Evolutionary conservation across 2,797 vertebrate species (phyloP), one percentile per base, ranked within the genome.

Genomic region (Naso thynnoides): DNA sequence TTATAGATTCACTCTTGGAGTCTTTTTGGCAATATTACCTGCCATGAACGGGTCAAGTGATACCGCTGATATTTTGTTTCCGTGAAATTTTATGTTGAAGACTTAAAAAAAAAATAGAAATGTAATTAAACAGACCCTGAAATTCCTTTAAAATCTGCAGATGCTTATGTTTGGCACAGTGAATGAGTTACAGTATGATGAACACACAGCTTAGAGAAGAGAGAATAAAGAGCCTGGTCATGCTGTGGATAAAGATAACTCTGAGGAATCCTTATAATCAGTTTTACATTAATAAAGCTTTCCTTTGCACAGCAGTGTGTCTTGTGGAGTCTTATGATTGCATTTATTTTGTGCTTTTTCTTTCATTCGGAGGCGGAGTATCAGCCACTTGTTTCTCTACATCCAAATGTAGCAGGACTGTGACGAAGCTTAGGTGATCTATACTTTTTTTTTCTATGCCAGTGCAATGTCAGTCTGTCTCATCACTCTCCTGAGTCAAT

Each of bases 301-400:
- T 27, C 6, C 49, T 16, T 57, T 24, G 60, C 54, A 66, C 6
- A 1, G 44, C 42, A 33, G 15, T 26, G 67, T 54, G 72, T 73
- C 75, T 84, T 84, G 76, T 82, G 81, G 58, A 58, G 76, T 90
- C 88, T 76, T 80, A 74, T 89, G 88, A 87, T 87, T 79, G 55
- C 19, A 63, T 73, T 81, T 64, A 61, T 80, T n/a, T 73, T 77
- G 24, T n/a, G 21, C 19, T 13, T 70, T 75, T 80, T 29, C 58
- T 60, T 76, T 79, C 47, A 75, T 74, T 18, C 15, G 33, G 45
- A 57, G 10, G 39, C 27, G 31, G 21, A 53, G 39, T 21, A 49
- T 27, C 39, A 38, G 24, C 21, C 36, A 36, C 38, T 19, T 53
- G 10, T 56, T 57, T 70, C 8, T 67, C 14, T 58, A 45, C 52